Percentiles rank a stretch among this genome's conserved stretches.
Conservation (phyloP, 1,140 invertebrate species). For the Philotrypesis tridentata region DNA sequence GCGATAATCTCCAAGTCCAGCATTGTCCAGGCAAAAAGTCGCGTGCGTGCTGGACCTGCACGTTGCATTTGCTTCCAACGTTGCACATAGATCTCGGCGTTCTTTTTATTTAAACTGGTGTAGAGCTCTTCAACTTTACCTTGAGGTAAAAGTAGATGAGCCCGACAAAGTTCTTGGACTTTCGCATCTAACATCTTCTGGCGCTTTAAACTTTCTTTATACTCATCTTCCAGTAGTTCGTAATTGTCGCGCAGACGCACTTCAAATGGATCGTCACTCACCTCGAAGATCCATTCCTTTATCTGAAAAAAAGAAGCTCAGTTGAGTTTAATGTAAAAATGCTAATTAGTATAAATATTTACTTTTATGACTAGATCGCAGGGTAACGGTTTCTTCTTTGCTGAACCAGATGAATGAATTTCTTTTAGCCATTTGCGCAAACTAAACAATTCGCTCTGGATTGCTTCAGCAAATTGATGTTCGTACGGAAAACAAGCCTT, state of each 20-base stretch:
- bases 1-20: slow-evolving; percentile 87
- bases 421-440: slow-evolving; percentile 95
- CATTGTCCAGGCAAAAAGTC: slow-evolving; percentile 88
- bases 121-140: slow-evolving; percentile 93
- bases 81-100: slow-evolving; percentile 96
- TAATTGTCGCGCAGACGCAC: slow-evolving; percentile 97
- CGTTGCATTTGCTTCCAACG: slow-evolving; percentile 88
- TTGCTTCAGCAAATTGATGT: slow-evolving; percentile 94
- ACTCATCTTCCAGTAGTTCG: slow-evolving; percentile 96
- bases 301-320: slow-evolving; percentile 76
- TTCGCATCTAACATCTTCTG: slow-evolving; percentile 92
- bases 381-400: slow-evolving; percentile 79
- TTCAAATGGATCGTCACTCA: slow-evolving; percentile 98
- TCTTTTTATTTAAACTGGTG: slow-evolving; percentile 88
- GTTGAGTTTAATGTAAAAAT: not conserved
- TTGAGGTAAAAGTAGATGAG: slow-evolving; percentile 87
- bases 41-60: slow-evolving; percentile 81
- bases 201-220: slow-evolving; percentile 95
- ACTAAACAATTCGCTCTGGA: slow-evolving; percentile 92
- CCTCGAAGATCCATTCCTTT: slow-evolving; percentile 89
- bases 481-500: slow-evolving; percentile 91
- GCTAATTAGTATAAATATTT: slow-evolving; percentile 27
- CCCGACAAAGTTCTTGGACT: slow-evolving; percentile 86
- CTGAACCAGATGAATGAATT: slow-evolving; percentile 66
- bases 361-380: slow-evolving; percentile 92